Percentiles rank a stretch among this genome's conserved stretches.
Evolutionary conservation across 1,140 invertebrate species (phyloP).

Genomic region (Leptinotarsa lineolata): DNA sequence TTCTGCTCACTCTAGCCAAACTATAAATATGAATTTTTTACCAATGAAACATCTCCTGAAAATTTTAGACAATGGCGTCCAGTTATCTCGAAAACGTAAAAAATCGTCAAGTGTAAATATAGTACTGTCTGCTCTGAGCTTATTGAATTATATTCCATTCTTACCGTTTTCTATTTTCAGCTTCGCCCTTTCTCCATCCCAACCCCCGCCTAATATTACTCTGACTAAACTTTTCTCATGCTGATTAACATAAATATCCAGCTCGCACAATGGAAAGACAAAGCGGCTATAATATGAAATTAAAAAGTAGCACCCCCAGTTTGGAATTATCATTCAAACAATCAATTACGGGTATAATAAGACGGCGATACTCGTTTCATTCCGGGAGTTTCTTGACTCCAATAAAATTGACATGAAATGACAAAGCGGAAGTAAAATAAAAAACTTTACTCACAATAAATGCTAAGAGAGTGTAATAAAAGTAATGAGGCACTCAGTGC

Average conservation of each 20-base stretch:
- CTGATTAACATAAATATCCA: slow-evolving; percentile 45
- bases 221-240: slow-evolving; percentile 40
- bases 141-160: slow-evolving; percentile 43
- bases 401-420: slow-evolving; percentile 9
- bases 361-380: slow-evolving; percentile 18
- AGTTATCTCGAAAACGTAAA: too few relatives aligned
- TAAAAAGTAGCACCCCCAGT: slow-evolving; percentile 29
- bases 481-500: too few relatives aligned
- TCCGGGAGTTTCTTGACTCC: neutral
- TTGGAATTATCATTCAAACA: slow-evolving; percentile 22
- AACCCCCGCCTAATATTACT: slow-evolving; percentile 40
- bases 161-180: slow-evolving; percentile 32
- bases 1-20: too few relatives aligned
- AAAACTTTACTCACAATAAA: neutral
- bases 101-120: slow-evolving; percentile 27
- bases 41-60: too few relatives aligned
- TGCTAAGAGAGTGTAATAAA: too few relatives aligned
- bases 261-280: slow-evolving; percentile 29
- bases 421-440: neutral
- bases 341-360: slow-evolving; percentile 25
- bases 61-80: too few relatives aligned
- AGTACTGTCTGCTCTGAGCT: slow-evolving; percentile 36
- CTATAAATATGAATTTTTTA: too few relatives aligned
- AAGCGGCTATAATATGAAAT: slow-evolving; percentile 41
- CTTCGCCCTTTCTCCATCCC: slow-evolving; percentile 33